Percentiles rank a stretch among this genome's conserved stretches.
Evolutionary conservation across 2,113 vertebrate genomes (phyloP).

Genomic region (Laticauda laticaudata): DNA sequence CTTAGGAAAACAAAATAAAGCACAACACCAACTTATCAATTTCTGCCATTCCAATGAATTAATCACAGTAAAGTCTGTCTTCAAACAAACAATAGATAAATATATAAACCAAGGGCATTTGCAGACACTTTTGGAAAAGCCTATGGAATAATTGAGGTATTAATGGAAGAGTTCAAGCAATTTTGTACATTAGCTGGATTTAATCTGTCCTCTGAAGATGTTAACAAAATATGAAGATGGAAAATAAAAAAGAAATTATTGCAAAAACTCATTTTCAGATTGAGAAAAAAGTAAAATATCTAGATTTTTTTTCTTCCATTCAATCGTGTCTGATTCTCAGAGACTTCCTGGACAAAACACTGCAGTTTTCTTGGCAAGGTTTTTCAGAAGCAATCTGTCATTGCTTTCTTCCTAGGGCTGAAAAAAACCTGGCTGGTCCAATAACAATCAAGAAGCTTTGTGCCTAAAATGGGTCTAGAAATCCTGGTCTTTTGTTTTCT

Average conservation of each 20-base stretch:
- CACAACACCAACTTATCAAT: not conserved
- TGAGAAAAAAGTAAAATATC: not conserved
- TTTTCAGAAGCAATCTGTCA: no score
- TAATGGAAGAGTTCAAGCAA: not conserved
- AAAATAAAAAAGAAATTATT: not conserved
- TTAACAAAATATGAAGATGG: not conserved
- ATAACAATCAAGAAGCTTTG: no score
- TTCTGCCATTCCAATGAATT: not conserved
- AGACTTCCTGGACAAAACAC: no score
- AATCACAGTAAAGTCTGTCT: not conserved
- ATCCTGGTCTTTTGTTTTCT: no score
- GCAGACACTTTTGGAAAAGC: not conserved
- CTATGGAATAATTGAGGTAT: not conserved
- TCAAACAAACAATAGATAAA: not conserved
- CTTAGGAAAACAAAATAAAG: not conserved
- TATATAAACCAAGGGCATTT: not conserved
- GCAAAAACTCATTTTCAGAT: not conserved
- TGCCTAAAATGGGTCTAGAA: no score
- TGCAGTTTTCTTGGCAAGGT: no score
- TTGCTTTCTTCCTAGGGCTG: no score
- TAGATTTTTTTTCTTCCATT: not conserved
- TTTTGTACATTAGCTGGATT: not conserved
- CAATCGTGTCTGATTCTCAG: no score
- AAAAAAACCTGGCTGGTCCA: no score
- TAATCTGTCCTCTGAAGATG: not conserved